Evolutionary conservation across 35 echinoderm and acorn worm species (phyloP), one percentile per base, ranked within the genome.

Genomic region (Patiria miniata): DNA sequence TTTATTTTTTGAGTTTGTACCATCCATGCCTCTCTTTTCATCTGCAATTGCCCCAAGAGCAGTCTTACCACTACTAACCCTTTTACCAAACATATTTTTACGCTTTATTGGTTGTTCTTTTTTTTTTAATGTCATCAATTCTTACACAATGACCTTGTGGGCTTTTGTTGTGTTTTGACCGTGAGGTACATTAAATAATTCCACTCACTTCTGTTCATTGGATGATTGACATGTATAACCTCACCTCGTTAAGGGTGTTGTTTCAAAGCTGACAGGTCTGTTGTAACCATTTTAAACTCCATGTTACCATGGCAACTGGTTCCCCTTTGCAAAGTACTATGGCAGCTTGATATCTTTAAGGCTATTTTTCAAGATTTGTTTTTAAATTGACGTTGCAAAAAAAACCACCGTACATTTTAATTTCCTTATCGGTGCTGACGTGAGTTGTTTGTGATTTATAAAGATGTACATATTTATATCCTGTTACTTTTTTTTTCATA

Each of bases 171-270:
- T 47, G 42, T 47, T 47, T 47, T 47, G 4, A 6, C 42, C 42
- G 42, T 47, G 4, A 47, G 42, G 42, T 47, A 73, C 10, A 26
- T 60, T 60, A n/a, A 60, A 26, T 26, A 73, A 32, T 73, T 73
- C 65, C 65, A 73, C 65, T 33, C 65, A 73, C 65, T 73, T 26
- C 65, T 73, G 23, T 73, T 73, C 65, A 73, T 73, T 73, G 65
- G 29, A 73, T 73, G 65, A 73, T 12, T 73, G 21, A 73, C 65
- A 26, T 32, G 23, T 26, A 26, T 73, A 28, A 30, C 65, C 65
- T 73, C 34, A 34, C 65, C 65, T 26, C 29, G 65, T 73, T 47
- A 73, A 73, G 65, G 34, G 65, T 73, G 34, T 73, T 73, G 65
- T 73, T 34, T 73, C 7, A 36, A 73, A 73, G 65, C 65, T 73